phyloP scores from a whole-genome alignment of 2,797 vertebrate genomes.

The Dromococcyx pavoninus region DNA sequence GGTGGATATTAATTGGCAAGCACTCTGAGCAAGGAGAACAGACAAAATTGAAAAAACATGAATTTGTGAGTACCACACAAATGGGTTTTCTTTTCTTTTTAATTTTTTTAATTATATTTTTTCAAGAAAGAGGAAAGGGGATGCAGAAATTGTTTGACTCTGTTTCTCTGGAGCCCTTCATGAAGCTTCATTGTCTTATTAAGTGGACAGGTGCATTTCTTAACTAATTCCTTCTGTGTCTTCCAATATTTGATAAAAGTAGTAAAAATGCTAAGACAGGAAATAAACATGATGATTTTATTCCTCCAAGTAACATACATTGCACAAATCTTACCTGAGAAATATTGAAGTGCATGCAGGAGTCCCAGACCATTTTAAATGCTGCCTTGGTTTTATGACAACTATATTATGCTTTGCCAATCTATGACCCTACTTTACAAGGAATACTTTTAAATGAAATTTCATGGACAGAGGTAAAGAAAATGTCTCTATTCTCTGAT shows the following conservation, averaged over 20 bases:
- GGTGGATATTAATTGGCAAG: constrained; percentile 45
- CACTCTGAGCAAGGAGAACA: neutral
- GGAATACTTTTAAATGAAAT: neutral
- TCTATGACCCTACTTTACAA: neutral
- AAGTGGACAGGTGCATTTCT: neutral
- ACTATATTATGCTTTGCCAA: neutral
- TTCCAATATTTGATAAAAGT: neutral
- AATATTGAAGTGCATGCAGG: neutral
- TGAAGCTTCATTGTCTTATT: neutral
- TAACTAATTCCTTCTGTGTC: neutral
- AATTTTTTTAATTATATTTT: neutral
- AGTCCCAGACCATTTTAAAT: neutral
- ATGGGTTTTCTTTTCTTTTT: neutral
- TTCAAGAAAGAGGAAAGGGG: neutral
- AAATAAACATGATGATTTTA: neutral
- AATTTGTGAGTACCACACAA: neutral
- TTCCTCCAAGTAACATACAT: neutral
- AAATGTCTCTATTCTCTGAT: neutral
- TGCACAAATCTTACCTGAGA: neutral
- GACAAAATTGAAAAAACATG: neutral
- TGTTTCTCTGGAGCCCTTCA: neutral
- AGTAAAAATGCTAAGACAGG: neutral
- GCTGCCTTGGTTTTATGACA: neutral
- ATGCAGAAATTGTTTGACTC: neutral
- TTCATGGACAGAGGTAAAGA: neutral